Conservation (phyloP, 2,797 vertebrate species). For the Odontamblyopus lacepedii region DNA sequence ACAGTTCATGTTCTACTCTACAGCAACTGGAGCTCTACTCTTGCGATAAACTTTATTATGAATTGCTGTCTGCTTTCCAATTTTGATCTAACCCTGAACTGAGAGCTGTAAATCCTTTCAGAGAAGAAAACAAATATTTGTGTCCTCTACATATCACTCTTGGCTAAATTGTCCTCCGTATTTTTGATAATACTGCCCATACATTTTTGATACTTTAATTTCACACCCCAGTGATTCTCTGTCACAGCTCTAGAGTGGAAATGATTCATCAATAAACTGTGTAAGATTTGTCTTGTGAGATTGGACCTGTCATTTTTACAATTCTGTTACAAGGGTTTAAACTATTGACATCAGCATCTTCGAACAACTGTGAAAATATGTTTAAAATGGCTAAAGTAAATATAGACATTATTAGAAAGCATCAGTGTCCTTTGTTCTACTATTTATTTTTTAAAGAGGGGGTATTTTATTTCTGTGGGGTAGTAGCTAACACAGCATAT, state of each 20-base stretch:
- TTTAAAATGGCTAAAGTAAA: neutral
- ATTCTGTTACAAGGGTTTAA: neutral
- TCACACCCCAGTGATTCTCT: constrained; percentile 19
- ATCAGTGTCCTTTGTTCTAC: neutral
- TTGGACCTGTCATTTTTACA: neutral
- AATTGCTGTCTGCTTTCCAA: constrained; percentile 1
- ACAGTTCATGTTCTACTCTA: neutral
- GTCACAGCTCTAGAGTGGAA: neutral
- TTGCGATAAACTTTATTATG: neutral
- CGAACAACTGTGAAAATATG: neutral
- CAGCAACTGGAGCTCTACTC: neutral
- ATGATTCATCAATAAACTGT: neutral
- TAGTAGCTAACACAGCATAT: too few relatives aligned
- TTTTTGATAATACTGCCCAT: constrained; percentile 10
- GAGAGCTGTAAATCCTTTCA: neutral
- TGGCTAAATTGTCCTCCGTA: constrained; percentile 4
- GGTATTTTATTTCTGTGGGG: too few relatives aligned
- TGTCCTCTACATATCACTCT: neutral
- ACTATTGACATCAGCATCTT: too few relatives aligned
- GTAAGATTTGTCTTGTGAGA: neutral
- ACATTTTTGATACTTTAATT: constrained; percentile 50
- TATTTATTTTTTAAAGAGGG: too few relatives aligned
- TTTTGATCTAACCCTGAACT: neutral
- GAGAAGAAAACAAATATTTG: neutral
- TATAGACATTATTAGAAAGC: neutral